Base-by-base conservation (phyloP, 2,888 invertebrate genomes). In the Drosophila neoperkinsi region DNA sequence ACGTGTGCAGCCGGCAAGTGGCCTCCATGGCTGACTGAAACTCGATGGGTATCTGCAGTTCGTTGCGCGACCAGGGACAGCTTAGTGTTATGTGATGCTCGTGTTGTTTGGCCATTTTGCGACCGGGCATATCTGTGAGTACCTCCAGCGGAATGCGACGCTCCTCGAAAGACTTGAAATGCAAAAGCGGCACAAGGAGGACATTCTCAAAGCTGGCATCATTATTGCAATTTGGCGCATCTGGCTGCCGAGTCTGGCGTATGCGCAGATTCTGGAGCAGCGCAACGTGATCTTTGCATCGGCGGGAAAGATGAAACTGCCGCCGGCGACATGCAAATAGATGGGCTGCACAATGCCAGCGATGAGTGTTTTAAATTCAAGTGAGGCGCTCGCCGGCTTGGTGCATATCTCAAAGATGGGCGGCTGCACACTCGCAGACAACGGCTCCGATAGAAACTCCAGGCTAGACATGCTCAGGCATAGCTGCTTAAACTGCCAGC, bases 1-100 rank as follows among this genome's bases (percentile, higher is more conserved):
- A 96, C 0, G 98, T 98, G 72, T 98, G 96, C 18, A 99, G 94
- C 61, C 97, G 95, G 94, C 97, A 97, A 1, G 95, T 95, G 0
- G 97, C 95, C 82, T 95, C 95, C 92, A 99, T 95, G 0, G 98
- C 98, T 1, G 98, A 96, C 11, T 96, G 95, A 94, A 98, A 98
- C 89, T 96, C 95, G 7, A 98, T 94, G 3, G 95, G 95, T 52
- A 97, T 96, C 75, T 95, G 95, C n/a, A 95, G 94, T 36, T 96
- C 96, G 71, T 96, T 95, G 3, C 95, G 94, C 84, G 95, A 95
- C 97, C 97, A 98, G 0, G 97, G 97, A 91, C 97, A 97, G 71
- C 95, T 95, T 52, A 98, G 94, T 91, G 95, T 95, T n/a, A 97
- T 96, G 91, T 95, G 96, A 91, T 97, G 96, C 87, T 97, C 96